Percentiles rank a stretch among this genome's conserved stretches.
Conservation (phyloP, 1,140 invertebrate species). For the Scaptomyza pallida region DNA sequence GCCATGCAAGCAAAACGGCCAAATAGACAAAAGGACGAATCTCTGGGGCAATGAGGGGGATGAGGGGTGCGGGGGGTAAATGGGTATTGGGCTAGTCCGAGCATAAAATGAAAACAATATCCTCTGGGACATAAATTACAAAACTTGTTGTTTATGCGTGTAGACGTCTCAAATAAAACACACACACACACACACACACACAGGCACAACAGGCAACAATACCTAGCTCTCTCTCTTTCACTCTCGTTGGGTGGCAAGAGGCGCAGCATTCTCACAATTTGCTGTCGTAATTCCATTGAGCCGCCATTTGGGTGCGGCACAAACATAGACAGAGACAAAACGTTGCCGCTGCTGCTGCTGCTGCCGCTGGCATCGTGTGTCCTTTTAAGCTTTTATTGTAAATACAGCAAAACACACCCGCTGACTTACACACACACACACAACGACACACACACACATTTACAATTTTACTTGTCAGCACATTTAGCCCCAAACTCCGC, state of each 20-base stretch:
- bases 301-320: constrained; percentile 50
- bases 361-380: constrained; percentile 33
- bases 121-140: constrained; percentile 69
- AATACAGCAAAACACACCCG: constrained; percentile 30
- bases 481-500: constrained; percentile 38
- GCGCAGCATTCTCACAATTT: constrained; percentile 44
- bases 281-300: constrained; percentile 49
- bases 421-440: not conserved
- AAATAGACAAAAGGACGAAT: not conserved
- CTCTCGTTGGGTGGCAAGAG: not conserved
- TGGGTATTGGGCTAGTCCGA: constrained; percentile 16
- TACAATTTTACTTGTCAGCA: constrained; percentile 59
- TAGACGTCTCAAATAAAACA: constrained; percentile 63
- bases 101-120: constrained; percentile 68
- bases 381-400: constrained; percentile 49
- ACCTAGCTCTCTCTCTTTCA: constrained; percentile 12
- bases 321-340: not conserved
- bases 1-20: constrained; percentile 17
- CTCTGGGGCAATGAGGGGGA: too few species aligned
- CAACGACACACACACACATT: constrained; percentile 22
- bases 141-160: constrained; percentile 67
- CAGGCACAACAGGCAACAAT: constrained; percentile 11
- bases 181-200: constrained; percentile 31
- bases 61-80: not conserved
- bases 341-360: constrained; percentile 26